Evolutionary conservation across 1,140 invertebrate genomes (phyloP).

Genomic region (Drosophila pectinifera): DNA sequence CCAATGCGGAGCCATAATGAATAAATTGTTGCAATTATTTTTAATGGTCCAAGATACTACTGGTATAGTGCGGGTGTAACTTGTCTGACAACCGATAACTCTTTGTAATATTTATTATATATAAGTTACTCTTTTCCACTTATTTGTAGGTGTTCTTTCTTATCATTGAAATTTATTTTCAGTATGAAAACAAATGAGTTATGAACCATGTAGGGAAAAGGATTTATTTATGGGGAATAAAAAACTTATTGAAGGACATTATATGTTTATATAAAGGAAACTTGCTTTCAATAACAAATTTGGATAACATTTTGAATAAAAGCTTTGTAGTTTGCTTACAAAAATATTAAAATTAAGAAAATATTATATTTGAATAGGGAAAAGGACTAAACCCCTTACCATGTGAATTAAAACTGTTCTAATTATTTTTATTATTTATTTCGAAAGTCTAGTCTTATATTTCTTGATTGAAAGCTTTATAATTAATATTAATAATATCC

Average conservation of each 20-base stretch:
- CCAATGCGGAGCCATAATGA: constrained; percentile 30
- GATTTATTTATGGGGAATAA: neutral
- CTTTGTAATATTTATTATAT: constrained; percentile 6
- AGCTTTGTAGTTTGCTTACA: too few relatives aligned
- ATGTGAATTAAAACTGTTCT: too few relatives aligned
- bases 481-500: too few relatives aligned
- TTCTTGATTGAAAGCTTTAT: too few relatives aligned
- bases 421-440: too few relatives aligned
- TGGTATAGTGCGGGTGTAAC: constrained; percentile 16
- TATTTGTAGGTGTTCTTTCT: constrained; percentile 2
- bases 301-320: too few relatives aligned
- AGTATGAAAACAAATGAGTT: neutral
- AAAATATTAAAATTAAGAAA: too few relatives aligned
- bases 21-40: constrained; percentile 44
- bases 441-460: too few relatives aligned
- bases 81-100: constrained; percentile 26
- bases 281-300: too few relatives aligned
- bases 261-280: neutral
- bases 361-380: too few relatives aligned
- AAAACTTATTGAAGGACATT: neutral
- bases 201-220: neutral
- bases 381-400: too few relatives aligned
- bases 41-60: constrained; percentile 22
- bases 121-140: neutral
- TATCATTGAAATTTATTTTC: constrained; percentile 5